These are phyloP conservation scores for Hydrozoanthus gracilis DNA, from an alignment of 92 coral and sea anemone genomes.

Conservation along the genomic window DNA sequence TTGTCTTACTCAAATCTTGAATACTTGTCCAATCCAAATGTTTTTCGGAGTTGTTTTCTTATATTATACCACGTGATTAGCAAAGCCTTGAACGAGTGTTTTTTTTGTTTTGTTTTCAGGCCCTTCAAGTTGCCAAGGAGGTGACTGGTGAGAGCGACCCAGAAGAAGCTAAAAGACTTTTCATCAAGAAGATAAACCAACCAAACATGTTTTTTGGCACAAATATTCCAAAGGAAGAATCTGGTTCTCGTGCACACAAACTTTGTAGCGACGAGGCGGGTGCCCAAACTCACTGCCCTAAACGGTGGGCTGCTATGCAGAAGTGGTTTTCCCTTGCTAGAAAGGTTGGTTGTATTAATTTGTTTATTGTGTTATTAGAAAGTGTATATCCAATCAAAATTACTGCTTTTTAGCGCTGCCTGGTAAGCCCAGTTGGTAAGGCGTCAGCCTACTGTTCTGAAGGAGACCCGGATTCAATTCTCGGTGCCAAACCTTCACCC, in stretches of 20 bases:
- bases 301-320: slow-evolving; percentile 88
- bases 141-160: slow-evolving; percentile 61
- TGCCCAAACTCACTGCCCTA: slow-evolving; percentile 79
- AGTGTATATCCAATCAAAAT: too few species aligned
- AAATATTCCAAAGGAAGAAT: slow-evolving; percentile 73
- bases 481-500: too few species aligned
- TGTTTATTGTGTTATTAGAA: too few species aligned
- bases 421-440: too few species aligned
- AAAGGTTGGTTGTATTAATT: slow-evolving; percentile 42
- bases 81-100: too few species aligned
- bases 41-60: too few species aligned
- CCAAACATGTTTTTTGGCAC: slow-evolving; percentile 70
- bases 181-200: slow-evolving; percentile 65
- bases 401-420: too few species aligned
- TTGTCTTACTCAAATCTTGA: too few species aligned
- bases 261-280: slow-evolving; percentile 62
- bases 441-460: too few species aligned
- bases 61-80: too few species aligned
- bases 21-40: too few species aligned
- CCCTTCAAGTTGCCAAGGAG: slow-evolving; percentile 72
- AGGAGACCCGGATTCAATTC: too few species aligned
- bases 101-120: slow-evolving; percentile 49
- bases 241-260: slow-evolving; percentile 60
- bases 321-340: slow-evolving; percentile 76
- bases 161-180: slow-evolving; percentile 65